Evolutionary conservation across 1,140 invertebrate species (phyloP), one percentile per base, ranked within the genome.

Genomic region (Micrasema minimum): DNA sequence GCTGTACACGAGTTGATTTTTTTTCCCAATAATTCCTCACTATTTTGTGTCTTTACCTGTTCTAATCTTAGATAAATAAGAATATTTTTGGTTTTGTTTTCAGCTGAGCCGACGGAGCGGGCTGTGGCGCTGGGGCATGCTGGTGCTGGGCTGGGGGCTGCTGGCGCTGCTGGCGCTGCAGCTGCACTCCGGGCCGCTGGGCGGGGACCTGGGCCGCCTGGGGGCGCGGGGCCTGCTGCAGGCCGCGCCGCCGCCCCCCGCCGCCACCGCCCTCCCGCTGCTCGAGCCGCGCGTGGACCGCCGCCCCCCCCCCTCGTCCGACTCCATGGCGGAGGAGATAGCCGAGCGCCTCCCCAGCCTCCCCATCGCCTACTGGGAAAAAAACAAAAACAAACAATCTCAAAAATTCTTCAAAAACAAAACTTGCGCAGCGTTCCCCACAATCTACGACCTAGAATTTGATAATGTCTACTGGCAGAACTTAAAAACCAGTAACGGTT

Each of bases 391-490:
- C 76, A 87, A 91, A 82, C 88, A 88, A 73, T 78, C 79, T 74
- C 80, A 79, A 3, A 89, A 90, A 69, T 91, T 87, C 78, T 90
- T 88, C 71, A 90, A 90, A 66, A 91, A 92, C 77, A 89, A 89
- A 65, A 90, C 88, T 57, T 95, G 92, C 80, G 91, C 91, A 66
- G 87, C 86, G 22, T 96, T 93, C 78, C 95, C 95, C 0, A 93
- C 88, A 50, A 89, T 96, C 51, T 95, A 92, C 78, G 93, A 96
- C 73, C 83, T 97, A 59, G 91, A 96, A 79, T 96, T 95, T 84
- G 96, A 95, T 81, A 96, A 97, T 79, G 88, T 93, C 6, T 96
- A 95, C 79, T 96, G 94, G 94, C 94, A 97, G 80, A 92, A 89
- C 10, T 75, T 96, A 75, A 87, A 87, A 69, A 90, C 92, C 0